Base-by-base conservation (phyloP, 2,888 invertebrate genomes). In the Aricia artaxerxes region DNA sequence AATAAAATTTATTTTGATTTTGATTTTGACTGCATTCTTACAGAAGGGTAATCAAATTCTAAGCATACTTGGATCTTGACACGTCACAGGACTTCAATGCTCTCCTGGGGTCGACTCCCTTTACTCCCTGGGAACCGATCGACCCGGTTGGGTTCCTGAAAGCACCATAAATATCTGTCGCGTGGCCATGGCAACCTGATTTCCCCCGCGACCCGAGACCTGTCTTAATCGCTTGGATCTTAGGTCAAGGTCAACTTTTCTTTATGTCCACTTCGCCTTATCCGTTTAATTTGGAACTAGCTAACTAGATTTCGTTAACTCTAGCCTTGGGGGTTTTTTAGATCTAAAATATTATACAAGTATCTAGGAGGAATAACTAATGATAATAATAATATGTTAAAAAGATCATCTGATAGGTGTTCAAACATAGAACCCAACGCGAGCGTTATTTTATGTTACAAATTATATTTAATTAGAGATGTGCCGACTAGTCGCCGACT, bases 101-200 rank as follows among this genome's bases (percentile, higher is more conserved):
- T 77, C 79, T 79, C 75, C 5, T 4, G 78, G 76, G 75, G 78
- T n/a, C 49, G 73, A 49, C 69, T 78, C 40, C 40, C 38, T 60
- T 72, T 73, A 77, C 77, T 78, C 78, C 78, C 61, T 76, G 72
- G 49, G 78, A 78, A 80, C 78, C 81, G 79, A 80, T 82, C 80
- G 81, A 81, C 79, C 81, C 78, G 77, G 75, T 49, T 80, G 80
- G 69, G 78, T 77, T 80, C 82, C 82, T 81, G 84, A 84, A 84
- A 81, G 83, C 84, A 85, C 89, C 88, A 91, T 92, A 91, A 92
- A 92, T 91, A 86, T 85, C 83, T 87, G 87, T 90, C 89, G 85
- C 85, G 82, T 79, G 81, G 81, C 84, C 85, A 83, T 82, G 83
- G 82, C 81, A 81, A 80, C 80, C 84, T 91, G 91, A 91, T 91